Conservation (phyloP, 2,113 vertebrate species). For the Eretmochelys imbricata region DNA sequence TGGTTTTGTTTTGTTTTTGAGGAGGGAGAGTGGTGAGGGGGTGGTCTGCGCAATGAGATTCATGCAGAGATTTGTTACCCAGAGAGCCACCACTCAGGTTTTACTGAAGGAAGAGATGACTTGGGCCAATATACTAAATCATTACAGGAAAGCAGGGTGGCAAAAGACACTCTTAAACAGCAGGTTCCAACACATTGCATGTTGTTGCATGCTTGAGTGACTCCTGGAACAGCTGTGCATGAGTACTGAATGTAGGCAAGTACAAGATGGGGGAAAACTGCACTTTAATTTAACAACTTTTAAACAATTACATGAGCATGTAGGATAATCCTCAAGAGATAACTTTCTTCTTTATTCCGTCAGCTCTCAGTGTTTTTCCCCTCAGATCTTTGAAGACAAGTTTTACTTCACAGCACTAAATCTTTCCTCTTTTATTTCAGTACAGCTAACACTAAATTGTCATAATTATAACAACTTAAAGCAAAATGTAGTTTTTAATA, state of each 20-base stretch:
- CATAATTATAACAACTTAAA: neutral
- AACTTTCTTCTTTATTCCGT: neutral
- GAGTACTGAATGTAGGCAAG: neutral
- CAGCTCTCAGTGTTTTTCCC: neutral
- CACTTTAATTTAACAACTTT: constrained; percentile 1
- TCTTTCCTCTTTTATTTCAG: neutral
- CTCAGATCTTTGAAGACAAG: neutral
- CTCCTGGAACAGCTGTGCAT: neutral
- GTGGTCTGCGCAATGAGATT: neutral
- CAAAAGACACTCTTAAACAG: neutral
- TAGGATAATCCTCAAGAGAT: neutral
- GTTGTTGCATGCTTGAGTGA: neutral
- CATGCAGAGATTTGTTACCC: neutral
- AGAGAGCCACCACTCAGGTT: neutral
- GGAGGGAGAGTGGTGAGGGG: neutral
- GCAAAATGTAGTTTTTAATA: rapidly evolving
- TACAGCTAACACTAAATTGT: neutral
- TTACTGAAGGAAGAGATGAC: neutral
- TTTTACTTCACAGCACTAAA: neutral
- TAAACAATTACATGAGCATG: neutral
- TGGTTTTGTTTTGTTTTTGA: too few relatives aligned
- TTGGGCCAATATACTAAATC: neutral
- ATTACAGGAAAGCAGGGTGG: neutral
- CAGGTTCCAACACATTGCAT: neutral
- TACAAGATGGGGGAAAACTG: rapidly evolving